Evolutionary conservation across 2,797 vertebrate species (phyloP).

Genomic region (Yasuhikotakia modesta): DNA sequence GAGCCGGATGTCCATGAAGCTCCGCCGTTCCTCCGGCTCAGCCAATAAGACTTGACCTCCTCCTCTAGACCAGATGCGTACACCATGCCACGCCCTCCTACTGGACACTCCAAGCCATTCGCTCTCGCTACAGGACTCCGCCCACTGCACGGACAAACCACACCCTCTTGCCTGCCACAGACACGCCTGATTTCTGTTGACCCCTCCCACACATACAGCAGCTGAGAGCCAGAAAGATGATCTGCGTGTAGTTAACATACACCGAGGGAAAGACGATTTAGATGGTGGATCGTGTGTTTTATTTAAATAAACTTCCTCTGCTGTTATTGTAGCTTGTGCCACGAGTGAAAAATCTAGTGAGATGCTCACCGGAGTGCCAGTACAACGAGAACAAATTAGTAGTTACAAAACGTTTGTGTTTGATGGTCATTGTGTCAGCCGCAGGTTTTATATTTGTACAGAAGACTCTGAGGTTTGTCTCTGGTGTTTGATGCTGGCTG

Average conservation of each 20-base stretch:
- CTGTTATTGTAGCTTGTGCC: conserved; percentile 45
- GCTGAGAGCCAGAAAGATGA: conserved; percentile 26
- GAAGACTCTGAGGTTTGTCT: conserved; percentile 32
- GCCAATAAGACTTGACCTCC: conserved; percentile 91
- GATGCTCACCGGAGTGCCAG: conserved; percentile 21
- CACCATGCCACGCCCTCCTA: conserved; percentile 2
- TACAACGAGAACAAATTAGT: background rate
- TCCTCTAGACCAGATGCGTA: background rate
- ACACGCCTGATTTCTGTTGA: background rate
- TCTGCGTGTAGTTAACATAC: background rate
- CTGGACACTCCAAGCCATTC: conserved; percentile 9
- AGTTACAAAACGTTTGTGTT: background rate
- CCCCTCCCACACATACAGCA: conserved; percentile 13
- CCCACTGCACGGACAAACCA: conserved; percentile 23
- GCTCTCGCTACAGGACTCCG: conserved; percentile 10
- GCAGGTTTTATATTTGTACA: conserved; percentile 51
- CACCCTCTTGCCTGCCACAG: background rate
- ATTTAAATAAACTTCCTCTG: conserved; percentile 32
- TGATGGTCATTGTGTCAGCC: conserved; percentile 36
- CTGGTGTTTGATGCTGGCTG: conserved; percentile 3
- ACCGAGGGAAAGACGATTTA: background rate
- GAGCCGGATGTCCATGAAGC: conserved; percentile 98
- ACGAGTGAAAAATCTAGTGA: background rate
- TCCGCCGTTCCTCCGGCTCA: conserved; percentile 94
- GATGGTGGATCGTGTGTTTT: conserved; percentile 26